These are phyloP conservation scores for Amblyteles armatorius DNA, from an alignment of 2,888 invertebrate species.

Conservation along the genomic window DNA sequence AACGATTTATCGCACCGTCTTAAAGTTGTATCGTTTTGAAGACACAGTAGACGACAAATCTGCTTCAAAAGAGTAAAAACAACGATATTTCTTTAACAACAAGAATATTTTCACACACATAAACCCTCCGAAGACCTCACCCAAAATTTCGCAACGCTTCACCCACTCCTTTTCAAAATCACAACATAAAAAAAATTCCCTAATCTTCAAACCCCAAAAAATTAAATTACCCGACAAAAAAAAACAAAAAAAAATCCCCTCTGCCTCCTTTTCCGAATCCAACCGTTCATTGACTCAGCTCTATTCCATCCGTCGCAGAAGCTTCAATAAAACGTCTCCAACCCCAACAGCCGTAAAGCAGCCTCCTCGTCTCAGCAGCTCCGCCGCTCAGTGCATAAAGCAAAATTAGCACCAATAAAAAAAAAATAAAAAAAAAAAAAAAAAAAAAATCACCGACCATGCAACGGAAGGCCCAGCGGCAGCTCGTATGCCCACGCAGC, in stretches of 20 bases:
- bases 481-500: slow-evolving; percentile 53
- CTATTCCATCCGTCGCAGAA: background rate
- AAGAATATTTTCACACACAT: no score
- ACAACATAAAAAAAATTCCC: no score
- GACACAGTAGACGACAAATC: no score
- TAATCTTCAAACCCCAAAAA: no score
- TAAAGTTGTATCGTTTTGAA: no score
- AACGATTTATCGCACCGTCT: no score
- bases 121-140: no score
- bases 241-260: background rate
- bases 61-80: no score
- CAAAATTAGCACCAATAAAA: slow-evolving; percentile 8
- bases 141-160: no score
- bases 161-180: no score
- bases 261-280: background rate
- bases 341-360: background rate
- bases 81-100: no score
- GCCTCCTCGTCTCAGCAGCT: background rate
- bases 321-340: background rate
- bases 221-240: background rate
- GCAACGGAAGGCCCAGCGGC: slow-evolving; percentile 12
- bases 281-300: background rate
- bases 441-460: background rate
- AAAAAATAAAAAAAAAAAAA: slow-evolving; percentile 3
- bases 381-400: slow-evolving; percentile 17